These are phyloP conservation scores for Halcyon chelicuti DNA, from an alignment of 2,797 vertebrate genomes.

Conservation along the genomic window DNA sequence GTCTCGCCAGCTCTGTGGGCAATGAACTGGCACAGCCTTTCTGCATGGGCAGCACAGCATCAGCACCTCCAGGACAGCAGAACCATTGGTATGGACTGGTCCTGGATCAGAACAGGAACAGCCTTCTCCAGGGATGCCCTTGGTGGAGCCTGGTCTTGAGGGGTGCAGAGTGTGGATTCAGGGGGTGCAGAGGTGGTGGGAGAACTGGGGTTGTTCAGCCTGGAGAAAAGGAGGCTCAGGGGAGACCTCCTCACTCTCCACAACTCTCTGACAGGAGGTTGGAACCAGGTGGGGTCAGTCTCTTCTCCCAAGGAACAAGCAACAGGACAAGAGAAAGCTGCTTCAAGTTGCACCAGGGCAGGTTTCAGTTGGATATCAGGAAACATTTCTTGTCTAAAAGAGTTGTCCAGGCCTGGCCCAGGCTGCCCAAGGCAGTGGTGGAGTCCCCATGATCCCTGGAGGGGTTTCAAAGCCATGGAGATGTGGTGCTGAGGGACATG, in stretches of 20 bases:
- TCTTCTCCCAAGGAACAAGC: background rate
- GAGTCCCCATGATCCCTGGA: too few species aligned
- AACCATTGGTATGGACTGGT: rapidly evolving
- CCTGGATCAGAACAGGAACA: rapidly evolving
- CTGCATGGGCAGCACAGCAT: background rate
- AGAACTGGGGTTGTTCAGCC: background rate
- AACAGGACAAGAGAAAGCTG: background rate
- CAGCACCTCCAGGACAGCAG: background rate
- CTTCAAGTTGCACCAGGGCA: background rate
- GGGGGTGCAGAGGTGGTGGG: background rate
- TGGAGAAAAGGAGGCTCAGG: background rate
- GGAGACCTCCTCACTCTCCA: background rate
- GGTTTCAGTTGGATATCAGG: background rate
- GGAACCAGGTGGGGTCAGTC: background rate
- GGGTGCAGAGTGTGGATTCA: background rate
- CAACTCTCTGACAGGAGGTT: background rate
- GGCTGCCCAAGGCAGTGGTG: background rate
- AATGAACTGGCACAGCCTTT: background rate
- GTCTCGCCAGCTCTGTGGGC: background rate
- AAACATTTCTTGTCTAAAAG: background rate
- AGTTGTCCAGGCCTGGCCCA: too few species aligned
- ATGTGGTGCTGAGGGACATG: background rate
- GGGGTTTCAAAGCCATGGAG: background rate
- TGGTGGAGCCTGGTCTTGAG: background rate
- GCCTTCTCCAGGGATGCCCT: background rate